A percentile compares a stretch with the other conserved stretches of the same genome.
These are phyloP conservation scores for Anoplopoma fimbria DNA, from an alignment of 2,113 vertebrate species.

Conservation along the genomic window DNA sequence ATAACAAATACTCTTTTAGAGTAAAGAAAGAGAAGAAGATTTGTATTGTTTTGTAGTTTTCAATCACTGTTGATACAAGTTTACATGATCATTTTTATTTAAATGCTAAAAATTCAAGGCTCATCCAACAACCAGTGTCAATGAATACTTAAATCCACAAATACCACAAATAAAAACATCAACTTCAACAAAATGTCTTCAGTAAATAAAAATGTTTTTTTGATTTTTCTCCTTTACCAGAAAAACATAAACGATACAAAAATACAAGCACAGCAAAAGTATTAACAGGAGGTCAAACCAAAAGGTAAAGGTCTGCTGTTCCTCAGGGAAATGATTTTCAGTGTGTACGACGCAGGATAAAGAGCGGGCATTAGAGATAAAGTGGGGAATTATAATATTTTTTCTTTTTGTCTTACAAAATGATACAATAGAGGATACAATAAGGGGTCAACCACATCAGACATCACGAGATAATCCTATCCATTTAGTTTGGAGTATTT, in stretches of 20 bases:
- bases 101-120: slow-evolving; percentile 65
- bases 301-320: slow-evolving; percentile 37
- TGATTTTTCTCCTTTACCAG: slow-evolving; percentile 35
- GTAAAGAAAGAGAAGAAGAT: not conserved
- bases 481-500: slow-evolving; percentile 33
- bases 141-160: slow-evolving; percentile 68
- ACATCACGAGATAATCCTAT: slow-evolving; percentile 51
- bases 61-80: slow-evolving; percentile 22
- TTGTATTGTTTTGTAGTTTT: not conserved
- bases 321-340: slow-evolving; percentile 3
- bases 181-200: slow-evolving; percentile 41
- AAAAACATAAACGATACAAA: slow-evolving; percentile 68
- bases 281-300: slow-evolving; percentile 36
- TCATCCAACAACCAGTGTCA: slow-evolving; percentile 74
- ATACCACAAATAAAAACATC: slow-evolving; percentile 67
- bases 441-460: slow-evolving; percentile 24
- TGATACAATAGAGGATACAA: slow-evolving; percentile 29
- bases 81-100: slow-evolving; percentile 64
- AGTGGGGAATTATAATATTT: not conserved
- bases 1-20: not conserved
- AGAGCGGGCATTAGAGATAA: slow-evolving; percentile 18
- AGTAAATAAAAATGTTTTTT: slow-evolving; percentile 63
- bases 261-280: slow-evolving; percentile 65
- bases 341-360: slow-evolving; percentile 33
- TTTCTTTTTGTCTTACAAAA: slow-evolving; percentile 45